A percentile compares a stretch with the other conserved stretches of the same genome.
Conservation (phyloP, 1,140 invertebrate species). For the Drosophila albomicans region DNA sequence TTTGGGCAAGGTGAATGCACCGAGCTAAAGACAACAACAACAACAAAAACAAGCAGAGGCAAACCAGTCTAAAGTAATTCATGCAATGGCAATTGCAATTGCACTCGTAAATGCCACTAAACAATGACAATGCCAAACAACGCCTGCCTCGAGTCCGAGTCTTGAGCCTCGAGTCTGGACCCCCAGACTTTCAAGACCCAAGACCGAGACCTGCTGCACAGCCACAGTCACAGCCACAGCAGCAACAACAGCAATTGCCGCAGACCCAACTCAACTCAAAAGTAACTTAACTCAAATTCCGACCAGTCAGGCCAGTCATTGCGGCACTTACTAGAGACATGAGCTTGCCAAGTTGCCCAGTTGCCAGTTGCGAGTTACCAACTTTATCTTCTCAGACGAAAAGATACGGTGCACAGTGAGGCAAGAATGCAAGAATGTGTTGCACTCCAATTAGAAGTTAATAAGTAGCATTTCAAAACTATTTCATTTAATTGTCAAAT, state of each 20-base stretch:
- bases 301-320: constrained; percentile 72
- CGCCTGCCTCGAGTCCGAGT: constrained; percentile 8
- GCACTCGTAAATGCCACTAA: constrained; percentile 50
- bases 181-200: constrained; percentile 14
- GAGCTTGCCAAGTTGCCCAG: constrained; percentile 49
- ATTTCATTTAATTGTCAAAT: background rate
- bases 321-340: constrained; percentile 66
- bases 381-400: constrained; percentile 18
- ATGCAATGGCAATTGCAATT: constrained; percentile 57
- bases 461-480: too few species aligned
- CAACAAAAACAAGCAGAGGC: background rate
- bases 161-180: background rate
- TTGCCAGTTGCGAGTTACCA: constrained; percentile 21
- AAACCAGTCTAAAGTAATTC: constrained; percentile 65
- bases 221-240: background rate
- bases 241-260: background rate
- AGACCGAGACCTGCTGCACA: constrained; percentile 20
- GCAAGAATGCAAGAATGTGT: background rate
- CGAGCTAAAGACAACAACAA: background rate
- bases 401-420: constrained; percentile 12
- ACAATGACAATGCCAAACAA: constrained; percentile 68
- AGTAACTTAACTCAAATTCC: constrained; percentile 40
- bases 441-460: background rate
- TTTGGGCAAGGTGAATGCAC: constrained; percentile 73
- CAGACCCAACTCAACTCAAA: constrained; percentile 2